A percentile compares a stretch with the other conserved stretches of the same genome.
These are phyloP conservation scores for Pheosia tremula DNA, from an alignment of 2,888 invertebrate species.

Conservation along the genomic window DNA sequence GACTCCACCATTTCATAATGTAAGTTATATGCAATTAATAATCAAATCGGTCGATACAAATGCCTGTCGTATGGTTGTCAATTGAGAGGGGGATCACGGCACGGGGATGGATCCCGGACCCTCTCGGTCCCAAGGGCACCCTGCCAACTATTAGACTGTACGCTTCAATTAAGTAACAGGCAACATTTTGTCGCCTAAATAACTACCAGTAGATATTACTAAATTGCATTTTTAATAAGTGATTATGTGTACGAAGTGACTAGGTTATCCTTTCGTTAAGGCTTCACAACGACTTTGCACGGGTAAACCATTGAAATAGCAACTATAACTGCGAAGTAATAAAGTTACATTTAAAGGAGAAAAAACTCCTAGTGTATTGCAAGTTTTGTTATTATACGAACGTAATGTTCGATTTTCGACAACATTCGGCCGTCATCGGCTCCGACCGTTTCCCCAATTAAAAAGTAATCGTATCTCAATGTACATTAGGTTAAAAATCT, in stretches of 20 bases:
- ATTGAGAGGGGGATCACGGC: no score
- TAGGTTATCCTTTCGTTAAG: constrained; percentile 14
- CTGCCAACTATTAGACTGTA: no score
- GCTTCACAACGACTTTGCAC: background rate
- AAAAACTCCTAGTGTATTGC: background rate
- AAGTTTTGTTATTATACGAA: background rate
- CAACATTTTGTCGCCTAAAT: constrained; percentile 1
- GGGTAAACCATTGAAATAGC: background rate
- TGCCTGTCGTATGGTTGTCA: no score
- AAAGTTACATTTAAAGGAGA: background rate
- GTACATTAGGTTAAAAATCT: constrained; percentile 3
- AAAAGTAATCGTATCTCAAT: constrained; percentile 8
- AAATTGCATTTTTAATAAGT: constrained; percentile 39
- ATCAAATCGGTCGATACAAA: no score
- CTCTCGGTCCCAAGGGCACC: no score
- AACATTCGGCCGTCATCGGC: background rate
- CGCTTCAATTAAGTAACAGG: no score
- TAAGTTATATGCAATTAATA: no score
- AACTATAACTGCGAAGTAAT: background rate
- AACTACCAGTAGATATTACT: constrained; percentile 21
- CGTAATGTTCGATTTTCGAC: background rate
- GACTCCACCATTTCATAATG: no score
- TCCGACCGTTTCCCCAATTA: background rate
- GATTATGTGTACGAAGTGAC: constrained; percentile 26
- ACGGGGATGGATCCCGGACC: no score